Conservation (phyloP, 2,797 vertebrate genomes). For the Neoniphon sammara region DNA sequence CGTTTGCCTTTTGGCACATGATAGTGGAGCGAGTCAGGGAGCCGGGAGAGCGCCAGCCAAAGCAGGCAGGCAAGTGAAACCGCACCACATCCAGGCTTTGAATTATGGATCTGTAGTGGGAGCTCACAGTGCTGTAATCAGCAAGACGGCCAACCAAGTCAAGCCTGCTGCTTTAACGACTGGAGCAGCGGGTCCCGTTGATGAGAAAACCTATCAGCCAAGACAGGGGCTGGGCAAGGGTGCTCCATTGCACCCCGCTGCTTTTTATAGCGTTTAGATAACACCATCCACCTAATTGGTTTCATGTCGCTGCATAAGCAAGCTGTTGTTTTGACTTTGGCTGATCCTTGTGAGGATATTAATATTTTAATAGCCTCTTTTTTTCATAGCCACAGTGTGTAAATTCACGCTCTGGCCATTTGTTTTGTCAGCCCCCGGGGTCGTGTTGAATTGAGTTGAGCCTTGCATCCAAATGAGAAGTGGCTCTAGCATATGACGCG, state of each 20-base stretch:
- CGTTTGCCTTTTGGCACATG: constrained; percentile 54
- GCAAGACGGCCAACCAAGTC: constrained; percentile 66
- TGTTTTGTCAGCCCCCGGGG: constrained; percentile 57
- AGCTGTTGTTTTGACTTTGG: constrained; percentile 78
- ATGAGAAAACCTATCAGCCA: constrained; percentile 72
- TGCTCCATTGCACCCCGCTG: constrained; percentile 39
- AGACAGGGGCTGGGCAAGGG: constrained; percentile 23
- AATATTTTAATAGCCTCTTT: constrained; percentile 78
- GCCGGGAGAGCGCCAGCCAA: constrained; percentile 37
- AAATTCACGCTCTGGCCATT: constrained; percentile 65
- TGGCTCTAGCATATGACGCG: constrained; percentile 27
- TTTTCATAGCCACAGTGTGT: constrained; percentile 53
- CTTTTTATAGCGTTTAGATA: constrained; percentile 67
- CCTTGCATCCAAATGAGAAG: constrained; percentile 46
- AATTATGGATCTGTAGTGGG: constrained; percentile 75
- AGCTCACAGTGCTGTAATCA: constrained; percentile 67
- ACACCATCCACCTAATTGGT: constrained; percentile 81
- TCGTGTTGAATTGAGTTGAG: constrained; percentile 44
- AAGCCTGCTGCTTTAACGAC: constrained; percentile 60
- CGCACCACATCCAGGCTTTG: constrained; percentile 69
- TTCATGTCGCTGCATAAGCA: constrained; percentile 77
- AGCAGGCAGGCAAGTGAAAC: constrained; percentile 57
- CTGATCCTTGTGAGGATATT: constrained; percentile 64
- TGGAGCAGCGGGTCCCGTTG: constrained; percentile 52
- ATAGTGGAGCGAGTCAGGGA: constrained; percentile 41